Evolutionary conservation across 2,888 invertebrate genomes (phyloP).

Genomic region (Platycnemis pennipes): DNA sequence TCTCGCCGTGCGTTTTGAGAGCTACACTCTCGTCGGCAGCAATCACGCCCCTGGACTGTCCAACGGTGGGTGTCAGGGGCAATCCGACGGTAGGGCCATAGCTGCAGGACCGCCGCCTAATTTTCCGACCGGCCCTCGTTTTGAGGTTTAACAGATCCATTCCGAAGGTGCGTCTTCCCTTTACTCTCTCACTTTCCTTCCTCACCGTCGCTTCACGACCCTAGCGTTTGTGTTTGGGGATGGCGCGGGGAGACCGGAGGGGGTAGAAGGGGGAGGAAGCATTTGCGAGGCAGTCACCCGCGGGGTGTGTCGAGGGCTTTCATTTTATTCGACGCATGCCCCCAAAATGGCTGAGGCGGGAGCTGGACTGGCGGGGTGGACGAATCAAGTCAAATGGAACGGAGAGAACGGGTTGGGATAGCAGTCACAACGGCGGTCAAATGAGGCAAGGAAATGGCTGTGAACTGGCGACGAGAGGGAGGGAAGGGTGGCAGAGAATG

Average conservation of each 20-base stretch:
- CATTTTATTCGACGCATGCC: slow-evolving; percentile 12
- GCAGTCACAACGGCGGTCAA: slow-evolving; percentile 39
- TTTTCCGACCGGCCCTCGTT: neutral
- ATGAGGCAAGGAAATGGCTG: slow-evolving; percentile 39
- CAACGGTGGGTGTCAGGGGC: neutral
- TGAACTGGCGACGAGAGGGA: slow-evolving; percentile 6
- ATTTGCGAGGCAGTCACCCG: slow-evolving; percentile 4
- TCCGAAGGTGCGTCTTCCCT: slow-evolving; percentile 16
- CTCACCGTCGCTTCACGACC: neutral
- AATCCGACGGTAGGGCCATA: neutral
- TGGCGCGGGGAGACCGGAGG: neutral
- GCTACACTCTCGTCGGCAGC: neutral
- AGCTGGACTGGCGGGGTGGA: neutral
- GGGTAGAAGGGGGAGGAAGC: neutral
- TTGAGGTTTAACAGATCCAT: slow-evolving; percentile 11
- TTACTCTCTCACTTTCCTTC: neutral
- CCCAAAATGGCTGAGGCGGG: neutral
- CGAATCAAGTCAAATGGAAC: slow-evolving; percentile 32
- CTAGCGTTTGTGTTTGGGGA: too few species aligned
- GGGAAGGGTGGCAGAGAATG: slow-evolving; percentile 21
- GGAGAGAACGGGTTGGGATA: neutral
- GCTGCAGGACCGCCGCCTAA: too few species aligned
- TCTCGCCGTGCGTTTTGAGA: neutral
- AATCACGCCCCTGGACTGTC: neutral
- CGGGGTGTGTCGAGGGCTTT: neutral